Conservation (phyloP, 2,888 invertebrate genomes). For the Polyploca ridens region DNA sequence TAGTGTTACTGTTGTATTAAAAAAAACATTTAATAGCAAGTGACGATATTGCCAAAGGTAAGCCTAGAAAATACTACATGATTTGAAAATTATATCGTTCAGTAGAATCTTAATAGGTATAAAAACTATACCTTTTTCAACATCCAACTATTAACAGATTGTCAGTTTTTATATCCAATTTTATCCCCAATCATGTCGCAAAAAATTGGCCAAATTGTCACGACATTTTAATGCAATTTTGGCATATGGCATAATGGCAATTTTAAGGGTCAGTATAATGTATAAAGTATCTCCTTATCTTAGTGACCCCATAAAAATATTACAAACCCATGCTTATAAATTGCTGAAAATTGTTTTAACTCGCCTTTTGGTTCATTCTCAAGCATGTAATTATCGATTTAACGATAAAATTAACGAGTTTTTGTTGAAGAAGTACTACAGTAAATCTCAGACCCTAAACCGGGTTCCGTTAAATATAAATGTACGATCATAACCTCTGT, state of each 20-base stretch:
- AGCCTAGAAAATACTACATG: too few relatives aligned
- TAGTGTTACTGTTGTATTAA: too few relatives aligned
- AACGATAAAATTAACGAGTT: constrained; percentile 11
- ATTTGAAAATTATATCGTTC: too few relatives aligned
- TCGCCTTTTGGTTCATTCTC: not conserved
- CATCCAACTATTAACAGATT: too few relatives aligned
- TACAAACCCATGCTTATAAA: not conserved
- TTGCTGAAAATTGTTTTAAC: constrained; percentile 1
- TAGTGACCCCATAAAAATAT: constrained; percentile 3
- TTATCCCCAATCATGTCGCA: not conserved
- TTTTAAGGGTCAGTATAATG: not conserved
- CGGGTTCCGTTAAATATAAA: not conserved
- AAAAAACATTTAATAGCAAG: too few relatives aligned
- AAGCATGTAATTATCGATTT: constrained; percentile 12
- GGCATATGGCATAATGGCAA: too few relatives aligned
- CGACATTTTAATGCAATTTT: too few relatives aligned
- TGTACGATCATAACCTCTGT: not conserved
- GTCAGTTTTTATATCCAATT: too few relatives aligned
- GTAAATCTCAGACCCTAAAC: not conserved
- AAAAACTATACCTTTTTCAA: too few relatives aligned
- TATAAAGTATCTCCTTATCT: not conserved
- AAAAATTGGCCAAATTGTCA: not conserved
- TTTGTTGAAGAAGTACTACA: not conserved
- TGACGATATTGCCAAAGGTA: too few relatives aligned
- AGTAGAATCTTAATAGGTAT: too few relatives aligned